A percentile compares a stretch with the other conserved stretches of the same genome.
These are phyloP conservation scores for Uromys caudimaculatus DNA, from an alignment of 2,797 vertebrate genomes.

Conservation along the genomic window DNA sequence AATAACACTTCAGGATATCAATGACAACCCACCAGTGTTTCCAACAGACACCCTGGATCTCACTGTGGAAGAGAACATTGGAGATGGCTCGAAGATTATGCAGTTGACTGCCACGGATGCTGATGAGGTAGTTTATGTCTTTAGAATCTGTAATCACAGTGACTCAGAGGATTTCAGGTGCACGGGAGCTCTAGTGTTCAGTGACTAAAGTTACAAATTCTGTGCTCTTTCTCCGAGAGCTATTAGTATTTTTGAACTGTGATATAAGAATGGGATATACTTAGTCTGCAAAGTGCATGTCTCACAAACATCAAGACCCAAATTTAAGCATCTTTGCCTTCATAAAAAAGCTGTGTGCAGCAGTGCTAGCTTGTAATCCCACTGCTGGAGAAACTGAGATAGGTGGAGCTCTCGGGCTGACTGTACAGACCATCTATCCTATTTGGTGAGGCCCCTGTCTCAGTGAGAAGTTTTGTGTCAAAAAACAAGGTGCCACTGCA, in stretches of 20 bases:
- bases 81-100: slow-evolving; percentile 97
- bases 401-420: background rate
- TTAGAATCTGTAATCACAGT: background rate
- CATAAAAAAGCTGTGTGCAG: background rate
- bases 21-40: slow-evolving; percentile 98
- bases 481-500: background rate
- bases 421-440: background rate
- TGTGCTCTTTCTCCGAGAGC: background rate
- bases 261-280: background rate
- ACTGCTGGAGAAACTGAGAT: background rate
- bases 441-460: background rate
- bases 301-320: background rate
- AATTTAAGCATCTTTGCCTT: background rate
- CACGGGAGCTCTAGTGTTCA: background rate
- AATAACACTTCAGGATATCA: slow-evolving; percentile 98
- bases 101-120: slow-evolving; percentile 97
- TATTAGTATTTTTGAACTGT: background rate
- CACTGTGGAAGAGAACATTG: slow-evolving; percentile 96
- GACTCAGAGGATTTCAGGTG: background rate
- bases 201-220: background rate
- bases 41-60: slow-evolving; percentile 96
- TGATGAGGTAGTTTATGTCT: slow-evolving; percentile 91
- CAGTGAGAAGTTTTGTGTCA: background rate
- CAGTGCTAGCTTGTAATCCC: background rate
- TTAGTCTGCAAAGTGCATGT: background rate